phyloP scores from a whole-genome alignment of 53 echinoderm and acorn worm genomes.

The Paelopatides confundens region DNA sequence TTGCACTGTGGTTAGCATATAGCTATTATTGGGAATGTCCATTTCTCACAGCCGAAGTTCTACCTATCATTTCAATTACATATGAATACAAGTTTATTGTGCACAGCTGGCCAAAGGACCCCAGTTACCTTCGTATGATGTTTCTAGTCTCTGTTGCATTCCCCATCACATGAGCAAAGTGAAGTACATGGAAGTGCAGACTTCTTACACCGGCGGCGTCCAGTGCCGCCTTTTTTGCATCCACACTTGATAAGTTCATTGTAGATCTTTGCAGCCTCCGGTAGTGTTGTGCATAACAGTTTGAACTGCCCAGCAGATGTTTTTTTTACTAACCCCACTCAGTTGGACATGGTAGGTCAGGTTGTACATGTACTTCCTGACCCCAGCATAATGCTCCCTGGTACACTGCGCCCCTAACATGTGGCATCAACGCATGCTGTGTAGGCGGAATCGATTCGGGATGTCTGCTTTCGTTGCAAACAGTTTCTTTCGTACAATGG shows the following conservation, averaged over 20 bases:
- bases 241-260: slow-evolving; percentile 72
- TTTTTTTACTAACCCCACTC: slow-evolving; percentile 45
- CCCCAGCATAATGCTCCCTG: slow-evolving; percentile 41
- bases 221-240: slow-evolving; percentile 66
- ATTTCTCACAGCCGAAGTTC: too few species aligned
- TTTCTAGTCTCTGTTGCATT: slow-evolving; percentile 45
- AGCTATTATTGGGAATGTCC: too few species aligned
- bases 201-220: slow-evolving; percentile 65
- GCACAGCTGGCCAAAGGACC: slow-evolving; percentile 11
- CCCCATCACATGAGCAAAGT: slow-evolving; percentile 42
- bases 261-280: slow-evolving; percentile 68
- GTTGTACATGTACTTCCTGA: background rate
- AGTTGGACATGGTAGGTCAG: slow-evolving; percentile 48
- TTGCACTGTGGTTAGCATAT: too few species aligned
- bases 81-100: slow-evolving; percentile 2
- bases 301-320: slow-evolving; percentile 31
- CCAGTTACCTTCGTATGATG: slow-evolving; percentile 9
- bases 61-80: too few species aligned
- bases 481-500: slow-evolving; percentile 11
- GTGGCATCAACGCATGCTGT: slow-evolving; percentile 50
- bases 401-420: slow-evolving; percentile 50
- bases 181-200: slow-evolving; percentile 59
- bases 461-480: slow-evolving; percentile 22
- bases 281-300: slow-evolving; percentile 71
- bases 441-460: slow-evolving; percentile 45